Evolutionary conservation across 2,888 invertebrate species (phyloP).

Genomic region (Pasiphila rectangulata): DNA sequence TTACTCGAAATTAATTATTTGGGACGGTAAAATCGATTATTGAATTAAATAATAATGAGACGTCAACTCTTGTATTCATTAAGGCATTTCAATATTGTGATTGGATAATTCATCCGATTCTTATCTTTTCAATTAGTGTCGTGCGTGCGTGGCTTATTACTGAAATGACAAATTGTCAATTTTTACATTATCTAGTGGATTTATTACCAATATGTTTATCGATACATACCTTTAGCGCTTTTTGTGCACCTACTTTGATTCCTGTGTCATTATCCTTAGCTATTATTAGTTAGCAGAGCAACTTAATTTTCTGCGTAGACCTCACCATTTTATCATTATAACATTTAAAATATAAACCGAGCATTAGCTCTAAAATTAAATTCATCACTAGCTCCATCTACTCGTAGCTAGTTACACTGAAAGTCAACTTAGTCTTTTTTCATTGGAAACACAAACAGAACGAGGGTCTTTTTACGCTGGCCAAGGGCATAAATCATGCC

Average conservation of each 20-base stretch:
- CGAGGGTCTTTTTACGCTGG: slow-evolving; percentile 15
- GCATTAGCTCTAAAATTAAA: too few species aligned
- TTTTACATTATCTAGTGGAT: slow-evolving; percentile 32
- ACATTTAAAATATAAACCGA: too few species aligned
- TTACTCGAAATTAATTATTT: slow-evolving; percentile 41
- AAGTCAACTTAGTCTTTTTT: slow-evolving; percentile 23
- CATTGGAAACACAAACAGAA: slow-evolving; percentile 18
- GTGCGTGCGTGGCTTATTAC: slow-evolving; percentile 33
- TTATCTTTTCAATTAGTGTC: slow-evolving; percentile 60
- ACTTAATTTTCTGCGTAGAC: too few species aligned
- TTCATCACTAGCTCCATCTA: too few species aligned
- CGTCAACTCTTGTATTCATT: slow-evolving; percentile 53
- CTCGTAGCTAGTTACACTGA: too few species aligned
- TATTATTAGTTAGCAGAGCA: too few species aligned
- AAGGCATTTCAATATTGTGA: slow-evolving; percentile 55
- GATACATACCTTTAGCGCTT: background rate
- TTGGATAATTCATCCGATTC: slow-evolving; percentile 60
- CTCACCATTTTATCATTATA: too few species aligned
- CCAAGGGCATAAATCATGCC: slow-evolving; percentile 60
- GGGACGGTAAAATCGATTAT: slow-evolving; percentile 42
- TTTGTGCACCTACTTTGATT: too few species aligned
- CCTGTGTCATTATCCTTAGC: too few species aligned
- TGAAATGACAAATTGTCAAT: slow-evolving; percentile 49
- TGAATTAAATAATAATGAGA: slow-evolving; percentile 54
- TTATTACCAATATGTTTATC: slow-evolving; percentile 5